These are phyloP conservation scores for Sebastes trivittatus DNA, from an alignment of 2,797 vertebrate genomes.

Conservation along the genomic window DNA sequence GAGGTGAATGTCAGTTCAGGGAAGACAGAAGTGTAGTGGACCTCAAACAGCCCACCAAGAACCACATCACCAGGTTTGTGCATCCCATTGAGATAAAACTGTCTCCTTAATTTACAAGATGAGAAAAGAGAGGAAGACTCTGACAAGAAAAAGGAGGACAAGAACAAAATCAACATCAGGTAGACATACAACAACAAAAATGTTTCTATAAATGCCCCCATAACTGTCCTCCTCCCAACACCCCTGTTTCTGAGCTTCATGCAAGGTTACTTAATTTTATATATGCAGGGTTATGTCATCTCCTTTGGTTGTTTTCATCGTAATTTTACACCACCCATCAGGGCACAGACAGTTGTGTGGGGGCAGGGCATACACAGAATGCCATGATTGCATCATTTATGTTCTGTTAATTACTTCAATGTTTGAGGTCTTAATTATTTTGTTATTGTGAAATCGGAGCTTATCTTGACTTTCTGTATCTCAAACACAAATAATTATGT, in stretches of 20 bases:
- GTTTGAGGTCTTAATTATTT: background rate
- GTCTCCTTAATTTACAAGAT: conserved; percentile 36
- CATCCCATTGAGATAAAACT: conserved; percentile 54
- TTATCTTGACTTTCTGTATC: background rate
- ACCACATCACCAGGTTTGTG: conserved; percentile 71
- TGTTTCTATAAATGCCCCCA: conserved; percentile 3
- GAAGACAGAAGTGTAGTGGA: conserved; percentile 70
- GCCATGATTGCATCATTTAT: background rate
- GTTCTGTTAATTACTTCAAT: background rate
- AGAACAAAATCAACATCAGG: conserved; percentile 7
- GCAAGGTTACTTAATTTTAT: conserved; percentile 18
- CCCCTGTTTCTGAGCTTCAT: background rate
- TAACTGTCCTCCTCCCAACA: conserved; percentile 5
- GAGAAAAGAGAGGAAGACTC: conserved; percentile 7
- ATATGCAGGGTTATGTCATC: conserved; percentile 1
- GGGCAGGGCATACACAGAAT: background rate
- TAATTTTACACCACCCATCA: conserved; percentile 3
- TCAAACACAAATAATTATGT: background rate
- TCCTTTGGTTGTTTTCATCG: background rate
- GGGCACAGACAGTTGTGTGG: background rate
- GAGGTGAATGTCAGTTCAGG: conserved; percentile 71
- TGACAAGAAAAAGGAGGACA: background rate
- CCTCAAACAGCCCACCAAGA: conserved; percentile 76
- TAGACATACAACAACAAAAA: background rate
- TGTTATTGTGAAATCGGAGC: background rate